Evolutionary conservation across 2,797 vertebrate genomes (phyloP).

Genomic region (Oryzias dopingdopingensis): DNA sequence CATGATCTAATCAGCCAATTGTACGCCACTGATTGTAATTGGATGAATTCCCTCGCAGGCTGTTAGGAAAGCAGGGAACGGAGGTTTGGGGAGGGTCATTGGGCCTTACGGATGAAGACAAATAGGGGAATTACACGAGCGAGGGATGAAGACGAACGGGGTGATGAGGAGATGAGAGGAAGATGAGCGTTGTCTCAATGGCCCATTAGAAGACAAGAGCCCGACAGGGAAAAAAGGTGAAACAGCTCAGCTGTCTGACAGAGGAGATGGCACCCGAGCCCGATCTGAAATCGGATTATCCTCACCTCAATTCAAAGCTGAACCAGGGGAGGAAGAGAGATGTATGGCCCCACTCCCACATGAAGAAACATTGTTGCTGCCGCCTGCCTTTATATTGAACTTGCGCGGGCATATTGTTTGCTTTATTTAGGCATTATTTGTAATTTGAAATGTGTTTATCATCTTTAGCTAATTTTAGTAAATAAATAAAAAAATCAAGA

Average conservation of each 20-base stretch:
- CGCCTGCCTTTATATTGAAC: constrained; percentile 13
- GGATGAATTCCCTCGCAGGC: constrained; percentile 88
- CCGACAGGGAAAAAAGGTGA: constrained; percentile 70
- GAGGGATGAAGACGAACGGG: constrained; percentile 71
- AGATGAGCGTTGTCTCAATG: constrained; percentile 75
- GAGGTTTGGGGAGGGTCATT: constrained; percentile 69
- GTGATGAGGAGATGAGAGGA: constrained; percentile 69
- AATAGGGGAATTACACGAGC: constrained; percentile 80
- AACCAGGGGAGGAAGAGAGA: constrained; percentile 22
- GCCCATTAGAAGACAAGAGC: constrained; percentile 73
- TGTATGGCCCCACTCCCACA: constrained; percentile 31
- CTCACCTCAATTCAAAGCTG: constrained; percentile 44
- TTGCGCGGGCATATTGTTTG: constrained; percentile 1
- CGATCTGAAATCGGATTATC: constrained; percentile 65
- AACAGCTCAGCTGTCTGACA: constrained; percentile 62
- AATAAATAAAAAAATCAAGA: too few relatives aligned
- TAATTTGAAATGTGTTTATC: too few relatives aligned
- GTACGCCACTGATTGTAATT: constrained; percentile 83
- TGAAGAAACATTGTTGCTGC: constrained; percentile 11
- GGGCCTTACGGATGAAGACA: constrained; percentile 80
- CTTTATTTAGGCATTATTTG: neutral
- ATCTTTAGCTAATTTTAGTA: too few relatives aligned
- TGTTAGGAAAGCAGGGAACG: constrained; percentile 74
- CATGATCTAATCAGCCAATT: constrained; percentile 81
- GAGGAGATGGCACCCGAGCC: constrained; percentile 52